Evolutionary conservation across 2,888 invertebrate species (phyloP), one percentile per base, ranked within the genome.

Genomic region (Silvanus unidentatus): DNA sequence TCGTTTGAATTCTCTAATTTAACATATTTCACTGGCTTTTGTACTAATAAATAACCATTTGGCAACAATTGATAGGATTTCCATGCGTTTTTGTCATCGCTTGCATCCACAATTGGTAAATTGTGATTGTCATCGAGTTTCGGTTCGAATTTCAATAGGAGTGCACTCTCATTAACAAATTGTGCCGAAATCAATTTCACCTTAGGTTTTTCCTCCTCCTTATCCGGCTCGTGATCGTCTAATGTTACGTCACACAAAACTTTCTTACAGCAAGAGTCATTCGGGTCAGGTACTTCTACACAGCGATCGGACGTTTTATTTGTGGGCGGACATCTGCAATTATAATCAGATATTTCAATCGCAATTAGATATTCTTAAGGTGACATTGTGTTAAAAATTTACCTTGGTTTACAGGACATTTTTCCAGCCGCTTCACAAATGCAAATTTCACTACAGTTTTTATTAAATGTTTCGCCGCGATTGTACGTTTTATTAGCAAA

Each of bases 191-290:
- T 28, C 35, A 72, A 48, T 58, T 64, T 68, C 15, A 55, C 52
- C 43, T 60, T 61, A 11, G 48, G 44, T 38, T 49, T 55, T 28
- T 57, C 58, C 13, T 65, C 60, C 37, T 68, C 66, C 42, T 66
- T 64, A 36, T 70, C 71, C 9, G 65, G 77, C 51, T 88, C 88
- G 52, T 87, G 86, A 42, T 79, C 88, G 50, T 86, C 86, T 13
- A 88, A 75, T 0, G 88, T 87, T 2, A 90, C 89, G 62, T 90
- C 91, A 65, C 93, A 94, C 2, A 91, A 76, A 48, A 91, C 85
- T 50, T 89, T 79, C 55, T 85, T 88, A 60, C 93, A 93, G 64
- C 93, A 93, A 1, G 82, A 73, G 65, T 94, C 92, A 41, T 81
- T 81, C 0, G 88, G 86, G 68, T 92, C 90, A 52, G 85, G 82